A percentile compares a stretch with the other conserved stretches of the same genome.
These are phyloP conservation scores for Drosophila anomalipes DNA, from an alignment of 2,888 invertebrate species.

Conservation along the genomic window DNA sequence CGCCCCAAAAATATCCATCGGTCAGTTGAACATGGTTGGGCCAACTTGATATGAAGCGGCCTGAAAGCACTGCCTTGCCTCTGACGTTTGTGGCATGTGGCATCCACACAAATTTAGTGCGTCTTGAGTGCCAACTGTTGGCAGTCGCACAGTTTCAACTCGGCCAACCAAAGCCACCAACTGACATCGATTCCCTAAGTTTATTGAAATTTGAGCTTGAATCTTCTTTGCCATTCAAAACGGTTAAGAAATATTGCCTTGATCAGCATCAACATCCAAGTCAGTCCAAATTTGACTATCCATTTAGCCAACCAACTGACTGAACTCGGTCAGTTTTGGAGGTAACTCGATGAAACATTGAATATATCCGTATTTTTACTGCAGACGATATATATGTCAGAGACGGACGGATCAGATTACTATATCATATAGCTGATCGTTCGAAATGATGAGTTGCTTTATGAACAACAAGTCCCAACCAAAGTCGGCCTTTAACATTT, in stretches of 20 bases:
- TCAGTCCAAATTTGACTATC: neutral
- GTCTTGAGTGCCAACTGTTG: neutral
- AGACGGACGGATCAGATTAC: neutral
- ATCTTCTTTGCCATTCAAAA: neutral
- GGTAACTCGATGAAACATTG: neutral
- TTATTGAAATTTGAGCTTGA: neutral
- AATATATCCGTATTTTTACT: neutral
- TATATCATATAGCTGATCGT: neutral
- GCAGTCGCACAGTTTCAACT: neutral
- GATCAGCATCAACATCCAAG: neutral
- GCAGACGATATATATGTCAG: neutral
- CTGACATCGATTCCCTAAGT: neutral
- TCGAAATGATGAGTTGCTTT: neutral
- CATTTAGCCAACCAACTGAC: neutral
- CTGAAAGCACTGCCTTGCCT: conserved; percentile 9
- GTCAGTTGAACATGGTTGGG: neutral
- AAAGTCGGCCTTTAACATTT: neutral
- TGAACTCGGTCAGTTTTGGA: neutral
- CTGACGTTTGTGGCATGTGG: neutral
- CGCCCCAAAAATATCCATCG: neutral
- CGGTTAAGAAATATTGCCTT: too few species aligned
- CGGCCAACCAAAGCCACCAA: neutral
- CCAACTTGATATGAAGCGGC: conserved; percentile 2
- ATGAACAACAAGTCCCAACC: neutral
- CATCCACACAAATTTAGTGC: conserved; percentile 3